A percentile compares a stretch with the other conserved stretches of the same genome.
Conservation (phyloP, 2,888 invertebrate genomes). For the Phoronis australis region DNA sequence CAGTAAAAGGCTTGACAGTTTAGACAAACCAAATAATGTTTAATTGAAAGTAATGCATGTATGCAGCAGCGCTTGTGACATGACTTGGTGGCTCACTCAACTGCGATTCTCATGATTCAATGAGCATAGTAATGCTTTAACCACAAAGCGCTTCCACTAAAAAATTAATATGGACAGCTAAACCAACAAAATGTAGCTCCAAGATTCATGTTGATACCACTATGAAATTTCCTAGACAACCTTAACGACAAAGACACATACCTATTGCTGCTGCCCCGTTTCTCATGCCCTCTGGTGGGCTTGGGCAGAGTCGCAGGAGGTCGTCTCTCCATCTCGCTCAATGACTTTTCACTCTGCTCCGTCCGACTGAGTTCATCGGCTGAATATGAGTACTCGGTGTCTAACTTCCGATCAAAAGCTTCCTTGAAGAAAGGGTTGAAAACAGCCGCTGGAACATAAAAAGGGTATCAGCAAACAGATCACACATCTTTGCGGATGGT, state of each 20-base stretch:
- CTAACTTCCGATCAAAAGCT: slow-evolving; percentile 93
- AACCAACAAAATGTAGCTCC: slow-evolving; percentile 1
- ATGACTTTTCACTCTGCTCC: slow-evolving; percentile 15
- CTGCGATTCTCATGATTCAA: too few relatives aligned
- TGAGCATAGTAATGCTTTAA: too few relatives aligned
- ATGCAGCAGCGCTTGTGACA: too few relatives aligned
- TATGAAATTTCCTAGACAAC: background rate
- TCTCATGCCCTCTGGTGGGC: slow-evolving; percentile 11
- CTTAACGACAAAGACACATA: background rate
- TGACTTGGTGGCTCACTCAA: too few relatives aligned
- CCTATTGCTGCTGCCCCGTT: slow-evolving; percentile 24
- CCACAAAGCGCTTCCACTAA: too few relatives aligned
- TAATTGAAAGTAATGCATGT: too few relatives aligned
- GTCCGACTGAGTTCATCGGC: slow-evolving; percentile 31
- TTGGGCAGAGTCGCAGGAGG: slow-evolving; percentile 41
- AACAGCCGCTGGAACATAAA: slow-evolving; percentile 73
- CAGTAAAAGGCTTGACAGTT: too few relatives aligned
- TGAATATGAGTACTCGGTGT: slow-evolving; percentile 58
- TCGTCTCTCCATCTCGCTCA: slow-evolving; percentile 24
- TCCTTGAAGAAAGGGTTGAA: slow-evolving; percentile 94
- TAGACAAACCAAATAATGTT: too few relatives aligned
- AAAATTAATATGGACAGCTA: background rate
- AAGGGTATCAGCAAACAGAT: background rate
- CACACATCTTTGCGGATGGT: background rate
- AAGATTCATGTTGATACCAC: background rate